Evolutionary conservation across 2,797 vertebrate genomes (phyloP).

Genomic region (Pantherophis alleghaniensis): DNA sequence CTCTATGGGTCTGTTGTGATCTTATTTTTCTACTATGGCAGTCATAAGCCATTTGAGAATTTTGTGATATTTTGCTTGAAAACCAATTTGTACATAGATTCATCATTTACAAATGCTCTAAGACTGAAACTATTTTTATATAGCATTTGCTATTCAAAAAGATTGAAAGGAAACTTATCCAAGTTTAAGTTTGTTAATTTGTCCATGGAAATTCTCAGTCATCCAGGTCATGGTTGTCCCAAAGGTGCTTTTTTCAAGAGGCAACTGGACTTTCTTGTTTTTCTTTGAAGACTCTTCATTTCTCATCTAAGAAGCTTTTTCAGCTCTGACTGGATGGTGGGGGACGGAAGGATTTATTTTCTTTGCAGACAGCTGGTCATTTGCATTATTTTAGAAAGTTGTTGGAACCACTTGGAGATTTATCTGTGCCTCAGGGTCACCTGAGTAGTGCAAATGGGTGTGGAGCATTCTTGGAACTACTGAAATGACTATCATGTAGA

Average conservation of each 20-base stretch:
- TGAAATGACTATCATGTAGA: too few species aligned
- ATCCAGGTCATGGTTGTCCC: background rate
- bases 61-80: background rate
- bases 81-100: slow-evolving; percentile 1
- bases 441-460: too few species aligned
- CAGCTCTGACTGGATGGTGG: background rate
- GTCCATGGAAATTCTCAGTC: background rate
- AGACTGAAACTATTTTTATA: background rate
- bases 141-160: background rate
- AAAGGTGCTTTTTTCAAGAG: background rate
- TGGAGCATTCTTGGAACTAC: too few species aligned
- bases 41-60: background rate
- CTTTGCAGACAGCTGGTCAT: background rate
- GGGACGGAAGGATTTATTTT: background rate
- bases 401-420: background rate
- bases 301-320: background rate
- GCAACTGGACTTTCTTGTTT: background rate
- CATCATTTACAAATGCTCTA: background rate
- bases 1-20: too few species aligned
- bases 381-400: background rate
- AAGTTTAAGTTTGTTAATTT: background rate
- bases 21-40: background rate
- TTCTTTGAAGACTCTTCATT: background rate
- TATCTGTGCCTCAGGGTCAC: background rate
- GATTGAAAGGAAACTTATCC: background rate